Evolutionary conservation across 2,797 vertebrate genomes (phyloP), one percentile per base, ranked within the genome.

Genomic region (Cynodonichthys magdalenae): DNA sequence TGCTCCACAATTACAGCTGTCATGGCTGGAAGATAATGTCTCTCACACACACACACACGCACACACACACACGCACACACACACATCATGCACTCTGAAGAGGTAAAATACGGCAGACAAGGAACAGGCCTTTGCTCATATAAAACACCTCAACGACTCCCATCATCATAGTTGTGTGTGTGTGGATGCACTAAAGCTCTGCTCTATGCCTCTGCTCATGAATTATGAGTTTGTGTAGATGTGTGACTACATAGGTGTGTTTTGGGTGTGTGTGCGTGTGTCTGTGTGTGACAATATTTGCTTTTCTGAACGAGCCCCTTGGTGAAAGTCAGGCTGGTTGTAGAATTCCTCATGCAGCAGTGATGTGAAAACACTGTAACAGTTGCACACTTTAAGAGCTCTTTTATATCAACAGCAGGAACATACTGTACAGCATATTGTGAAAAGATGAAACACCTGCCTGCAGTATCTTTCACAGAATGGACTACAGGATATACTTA

Each of bases 251-350:
- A 63, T 68, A 61, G 54, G 71, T 76, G 79, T 74, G 64, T 79
- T 67, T 77, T 42, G 63, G 61, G 54, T 59, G 74, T 75, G 73
- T 63, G 55, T 55, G 64, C 55, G 8, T 53, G 31, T 94, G 92
- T 91, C 92, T 93, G 90, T 88, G 87, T 94, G 93, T 89, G 91
- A 96, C 96, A 97, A 92, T 92, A 92, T 93, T 93, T 93, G 91
- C 83, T 88, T 90, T 90, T 87, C 86, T 84, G 85, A 92, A 92
- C 63, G 79, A 93, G 89, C 88, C 92, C 87, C 90, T 80, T 58
- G 86, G 87, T 82, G 86, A 81, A 76, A 71, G 75, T 83, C 65
- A 57, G 59, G 61, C 20, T 46, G 75, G 72, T 72, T 72, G 80
- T 59, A 71, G 82, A 72, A 75, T 84, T 75, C 75, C 63, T 54